These are phyloP conservation scores for Anoplopoma fimbria DNA, from an alignment of 2,113 vertebrate species.

Conservation along the genomic window DNA sequence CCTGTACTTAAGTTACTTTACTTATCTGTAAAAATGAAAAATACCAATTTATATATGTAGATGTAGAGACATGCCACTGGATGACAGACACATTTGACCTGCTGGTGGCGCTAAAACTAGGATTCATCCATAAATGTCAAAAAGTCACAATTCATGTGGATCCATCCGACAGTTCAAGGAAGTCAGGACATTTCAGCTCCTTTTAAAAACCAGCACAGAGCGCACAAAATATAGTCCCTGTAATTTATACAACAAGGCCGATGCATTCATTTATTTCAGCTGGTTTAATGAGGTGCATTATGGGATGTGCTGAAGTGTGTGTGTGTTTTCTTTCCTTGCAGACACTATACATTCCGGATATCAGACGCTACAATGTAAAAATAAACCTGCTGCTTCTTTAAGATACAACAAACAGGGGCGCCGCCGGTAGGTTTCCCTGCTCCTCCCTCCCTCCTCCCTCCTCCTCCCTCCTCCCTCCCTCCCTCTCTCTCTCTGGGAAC, in stretches of 20 bases:
- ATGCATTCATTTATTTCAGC: background rate
- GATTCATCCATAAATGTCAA: background rate
- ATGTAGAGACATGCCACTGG: background rate
- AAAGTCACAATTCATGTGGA: background rate
- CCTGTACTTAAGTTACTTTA: too few relatives aligned
- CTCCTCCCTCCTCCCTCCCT: background rate
- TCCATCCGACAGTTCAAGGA: background rate
- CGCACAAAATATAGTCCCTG: background rate
- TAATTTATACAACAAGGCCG: background rate
- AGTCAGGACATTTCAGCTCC: background rate
- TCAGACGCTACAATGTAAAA: background rate
- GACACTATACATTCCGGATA: too few relatives aligned
- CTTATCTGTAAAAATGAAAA: background rate
- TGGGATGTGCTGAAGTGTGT: background rate
- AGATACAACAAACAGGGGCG: constrained; percentile 53
- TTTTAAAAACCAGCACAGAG: background rate
- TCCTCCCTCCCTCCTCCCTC: background rate
- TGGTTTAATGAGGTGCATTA: background rate
- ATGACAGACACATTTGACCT: background rate
- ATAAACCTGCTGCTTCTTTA: constrained; percentile 56
- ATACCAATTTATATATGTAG: background rate
- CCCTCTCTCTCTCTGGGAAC: constrained; percentile 33
- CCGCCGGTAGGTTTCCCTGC: background rate
- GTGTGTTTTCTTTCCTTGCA: background rate
- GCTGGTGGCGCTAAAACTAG: background rate